Evolutionary conservation across 1,140 invertebrate species (phyloP).

Genomic region (Arctopsyche grandis): DNA sequence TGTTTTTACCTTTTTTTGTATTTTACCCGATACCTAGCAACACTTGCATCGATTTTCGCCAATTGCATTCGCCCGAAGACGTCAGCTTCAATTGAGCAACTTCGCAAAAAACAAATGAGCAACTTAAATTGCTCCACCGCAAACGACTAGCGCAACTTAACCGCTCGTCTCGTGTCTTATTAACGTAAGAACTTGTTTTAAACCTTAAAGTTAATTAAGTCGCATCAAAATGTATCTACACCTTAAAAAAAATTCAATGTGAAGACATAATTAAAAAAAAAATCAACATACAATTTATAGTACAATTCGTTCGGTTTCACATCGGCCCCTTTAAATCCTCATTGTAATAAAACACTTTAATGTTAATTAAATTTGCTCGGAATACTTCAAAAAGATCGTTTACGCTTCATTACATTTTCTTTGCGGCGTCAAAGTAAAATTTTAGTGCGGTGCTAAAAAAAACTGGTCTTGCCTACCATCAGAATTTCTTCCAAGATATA

Average conservation of each 20-base stretch:
- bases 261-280: no score
- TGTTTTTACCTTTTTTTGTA: no score
- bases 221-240: no score
- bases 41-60: no score
- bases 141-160: slow-evolving; percentile 5
- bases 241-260: no score
- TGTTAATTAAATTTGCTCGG: not conserved
- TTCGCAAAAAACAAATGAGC: not conserved
- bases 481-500: not conserved
- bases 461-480: not conserved
- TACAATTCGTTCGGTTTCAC: no score
- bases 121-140: slow-evolving; percentile 6
- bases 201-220: no score
- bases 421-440: not conserved
- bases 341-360: not conserved
- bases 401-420: not conserved
- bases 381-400: not conserved
- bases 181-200: no score
- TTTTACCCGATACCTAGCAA: no score
- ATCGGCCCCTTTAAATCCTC: no score
- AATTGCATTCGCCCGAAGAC: not conserved
- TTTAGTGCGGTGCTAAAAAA: not conserved
- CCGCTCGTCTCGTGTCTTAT: not conserved
- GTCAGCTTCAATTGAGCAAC: not conserved
- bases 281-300: no score